A percentile compares a stretch with the other conserved stretches of the same genome.
These are phyloP conservation scores for Anguilla pacifica DNA, from an alignment of 2,797 vertebrate genomes.

Conservation along the genomic window DNA sequence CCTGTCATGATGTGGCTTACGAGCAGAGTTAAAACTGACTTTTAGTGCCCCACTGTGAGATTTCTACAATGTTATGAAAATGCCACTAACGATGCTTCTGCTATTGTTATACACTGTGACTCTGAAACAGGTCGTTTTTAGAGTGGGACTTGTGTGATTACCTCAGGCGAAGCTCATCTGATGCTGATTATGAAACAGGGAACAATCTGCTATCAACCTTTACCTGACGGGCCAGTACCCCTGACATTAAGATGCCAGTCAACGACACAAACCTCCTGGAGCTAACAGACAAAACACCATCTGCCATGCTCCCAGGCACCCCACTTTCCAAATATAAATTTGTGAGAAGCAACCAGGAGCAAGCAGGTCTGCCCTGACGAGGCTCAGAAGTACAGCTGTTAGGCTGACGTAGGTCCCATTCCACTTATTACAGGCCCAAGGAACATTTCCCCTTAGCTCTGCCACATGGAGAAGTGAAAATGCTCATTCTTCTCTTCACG, in stretches of 20 bases:
- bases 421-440: not conserved
- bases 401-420: not conserved
- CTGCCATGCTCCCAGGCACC: not conserved
- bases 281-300: conserved; percentile 9
- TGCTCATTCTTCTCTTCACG: not conserved
- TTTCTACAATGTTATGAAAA: not conserved
- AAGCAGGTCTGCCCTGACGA: not conserved
- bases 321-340: not conserved
- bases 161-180: not conserved
- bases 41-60: not conserved
- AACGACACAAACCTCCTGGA: not conserved
- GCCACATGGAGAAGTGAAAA: not conserved
- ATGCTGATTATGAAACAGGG: not conserved
- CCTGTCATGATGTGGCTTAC: not conserved
- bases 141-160: not conserved
- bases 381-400: not conserved
- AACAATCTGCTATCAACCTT: not conserved
- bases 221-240: not conserved
- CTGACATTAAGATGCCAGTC: conserved; percentile 1
- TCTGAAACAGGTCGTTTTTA: not conserved
- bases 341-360: not conserved
- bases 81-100: not conserved
- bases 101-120: not conserved
- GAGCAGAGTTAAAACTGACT: not conserved
- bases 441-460: not conserved